phyloP scores from a whole-genome alignment of 2,113 vertebrate genomes.

The Vimba vimba region DNA sequence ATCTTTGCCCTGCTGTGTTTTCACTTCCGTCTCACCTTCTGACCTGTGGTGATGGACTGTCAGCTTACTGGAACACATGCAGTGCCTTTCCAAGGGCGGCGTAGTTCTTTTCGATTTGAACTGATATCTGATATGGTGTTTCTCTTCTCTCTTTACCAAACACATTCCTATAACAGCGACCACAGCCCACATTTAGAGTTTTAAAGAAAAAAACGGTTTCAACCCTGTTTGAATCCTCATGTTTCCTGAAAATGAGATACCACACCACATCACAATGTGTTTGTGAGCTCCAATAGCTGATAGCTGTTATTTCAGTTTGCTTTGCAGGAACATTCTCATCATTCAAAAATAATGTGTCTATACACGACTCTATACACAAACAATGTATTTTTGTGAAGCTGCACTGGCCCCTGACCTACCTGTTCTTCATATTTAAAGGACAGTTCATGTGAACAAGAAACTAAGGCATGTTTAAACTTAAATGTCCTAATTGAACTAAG shows the following conservation, averaged over 20 bases:
- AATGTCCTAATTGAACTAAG: no score
- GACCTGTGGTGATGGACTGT: conserved; percentile 47
- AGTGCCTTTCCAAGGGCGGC: conserved; percentile 31
- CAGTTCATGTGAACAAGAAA: no score
- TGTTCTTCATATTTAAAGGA: no score
- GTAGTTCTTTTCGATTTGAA: conserved; percentile 47
- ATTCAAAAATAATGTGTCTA: neutral
- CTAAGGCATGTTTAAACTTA: no score
- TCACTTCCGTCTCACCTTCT: conserved; percentile 50
- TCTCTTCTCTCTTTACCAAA: conserved; percentile 52
- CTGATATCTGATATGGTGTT: conserved; percentile 54
- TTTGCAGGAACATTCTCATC: neutral
- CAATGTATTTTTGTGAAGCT: neutral
- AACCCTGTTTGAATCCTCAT: conserved; percentile 41
- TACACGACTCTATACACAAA: neutral
- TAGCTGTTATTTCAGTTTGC: neutral
- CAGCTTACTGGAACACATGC: conserved; percentile 55
- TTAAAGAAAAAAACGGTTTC: conserved; percentile 58
- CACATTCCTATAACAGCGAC: conserved; percentile 52
- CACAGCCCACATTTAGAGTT: conserved; percentile 56
- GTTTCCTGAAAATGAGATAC: conserved; percentile 54
- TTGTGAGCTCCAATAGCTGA: neutral
- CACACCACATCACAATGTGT: conserved; percentile 23
- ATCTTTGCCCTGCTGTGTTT: conserved; percentile 33
- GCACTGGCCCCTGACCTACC: neutral